A percentile compares a stretch with the other conserved stretches of the same genome.
phyloP scores from a whole-genome alignment of 2,797 vertebrate genomes.

The Spondyliosoma cantharus region DNA sequence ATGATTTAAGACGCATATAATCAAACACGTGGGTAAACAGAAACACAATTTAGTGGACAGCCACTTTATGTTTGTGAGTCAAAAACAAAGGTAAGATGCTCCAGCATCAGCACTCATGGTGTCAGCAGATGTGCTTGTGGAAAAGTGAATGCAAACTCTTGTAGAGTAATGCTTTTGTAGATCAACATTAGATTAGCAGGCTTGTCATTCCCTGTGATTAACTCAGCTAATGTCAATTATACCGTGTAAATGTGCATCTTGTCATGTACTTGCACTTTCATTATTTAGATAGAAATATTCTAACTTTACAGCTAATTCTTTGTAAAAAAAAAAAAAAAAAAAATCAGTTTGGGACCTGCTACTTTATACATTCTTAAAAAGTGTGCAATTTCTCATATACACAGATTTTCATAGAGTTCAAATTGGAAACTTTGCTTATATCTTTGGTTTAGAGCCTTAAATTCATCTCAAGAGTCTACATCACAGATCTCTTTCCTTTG shows the following conservation, averaged over 20 bases:
- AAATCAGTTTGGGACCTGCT: not conserved
- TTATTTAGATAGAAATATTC: not conserved
- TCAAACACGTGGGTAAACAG: too few species aligned
- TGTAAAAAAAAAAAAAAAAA: not conserved
- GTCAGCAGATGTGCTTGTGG: not conserved
- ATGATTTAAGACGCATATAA: not conserved
- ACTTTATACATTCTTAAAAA: not conserved
- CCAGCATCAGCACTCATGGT: not conserved
- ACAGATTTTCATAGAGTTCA: not conserved
- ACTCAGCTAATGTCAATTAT: not conserved
- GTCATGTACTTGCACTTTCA: not conserved
- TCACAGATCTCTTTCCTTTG: not conserved
- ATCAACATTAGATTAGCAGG: not conserved
- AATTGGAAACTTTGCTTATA: constrained; percentile 5
- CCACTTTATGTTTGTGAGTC: too few species aligned
- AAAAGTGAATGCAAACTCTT: not conserved
- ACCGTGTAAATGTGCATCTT: not conserved
- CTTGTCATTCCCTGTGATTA: not conserved
- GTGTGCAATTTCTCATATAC: not conserved
- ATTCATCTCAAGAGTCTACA: not conserved
- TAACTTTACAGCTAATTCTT: not conserved
- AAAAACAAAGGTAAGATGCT: not conserved
- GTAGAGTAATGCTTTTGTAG: not conserved
- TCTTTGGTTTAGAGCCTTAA: not conserved
- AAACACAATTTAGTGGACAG: not conserved